Percentiles rank a stretch among this genome's conserved stretches.
phyloP scores from a whole-genome alignment of 2,113 vertebrate species.

The Pleuronectes platessa region DNA sequence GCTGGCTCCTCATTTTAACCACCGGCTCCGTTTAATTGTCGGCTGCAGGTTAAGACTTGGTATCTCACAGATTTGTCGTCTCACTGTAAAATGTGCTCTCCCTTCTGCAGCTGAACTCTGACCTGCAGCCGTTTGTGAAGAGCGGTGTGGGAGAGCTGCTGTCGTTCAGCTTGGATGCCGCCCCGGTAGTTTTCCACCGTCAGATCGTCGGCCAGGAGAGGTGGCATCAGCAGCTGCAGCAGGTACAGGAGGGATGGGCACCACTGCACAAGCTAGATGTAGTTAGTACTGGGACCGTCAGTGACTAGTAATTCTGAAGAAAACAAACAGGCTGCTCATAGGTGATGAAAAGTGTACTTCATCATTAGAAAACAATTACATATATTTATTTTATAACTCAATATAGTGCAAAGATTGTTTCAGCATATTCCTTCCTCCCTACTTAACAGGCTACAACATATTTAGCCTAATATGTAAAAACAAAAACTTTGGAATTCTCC shows the following conservation, averaged over 20 bases:
- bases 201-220: slow-evolving; percentile 88
- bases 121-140: slow-evolving; percentile 94
- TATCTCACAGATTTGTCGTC: neutral
- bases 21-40: slow-evolving; percentile 20
- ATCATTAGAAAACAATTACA: no score
- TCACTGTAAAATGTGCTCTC: slow-evolving; percentile 11
- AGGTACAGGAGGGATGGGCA: slow-evolving; percentile 78
- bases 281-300: neutral
- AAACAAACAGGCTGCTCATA: no score
- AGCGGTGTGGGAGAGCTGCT: slow-evolving; percentile 77
- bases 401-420: no score
- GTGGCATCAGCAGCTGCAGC: slow-evolving; percentile 90
- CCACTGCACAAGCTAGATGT: neutral
- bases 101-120: slow-evolving; percentile 89
- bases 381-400: no score
- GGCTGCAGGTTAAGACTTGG: slow-evolving; percentile 4
- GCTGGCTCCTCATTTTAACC: neutral
- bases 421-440: no score
- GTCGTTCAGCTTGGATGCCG: slow-evolving; percentile 89
- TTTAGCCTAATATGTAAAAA: no score
- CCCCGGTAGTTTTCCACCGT: slow-evolving; percentile 92
- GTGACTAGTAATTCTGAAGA: neutral
- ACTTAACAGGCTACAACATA: no score
- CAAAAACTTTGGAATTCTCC: no score
- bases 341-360: no score